Evolutionary conservation across 2,888 invertebrate genomes (phyloP).

Genomic region (Rhyacophila evoluta): DNA sequence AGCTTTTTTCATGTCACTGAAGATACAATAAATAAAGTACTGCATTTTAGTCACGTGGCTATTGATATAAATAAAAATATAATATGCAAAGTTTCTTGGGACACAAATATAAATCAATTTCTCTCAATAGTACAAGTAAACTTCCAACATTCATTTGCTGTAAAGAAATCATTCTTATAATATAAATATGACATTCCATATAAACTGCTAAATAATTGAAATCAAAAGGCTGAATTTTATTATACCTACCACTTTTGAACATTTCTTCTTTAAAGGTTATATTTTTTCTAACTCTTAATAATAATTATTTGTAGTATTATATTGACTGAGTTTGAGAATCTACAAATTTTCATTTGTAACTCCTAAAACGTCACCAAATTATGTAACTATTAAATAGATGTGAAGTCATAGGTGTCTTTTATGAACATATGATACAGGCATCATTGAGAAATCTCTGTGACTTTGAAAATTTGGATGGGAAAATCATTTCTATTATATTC

Average conservation of each 20-base stretch:
- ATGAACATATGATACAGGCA: background rate
- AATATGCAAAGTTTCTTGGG: no score
- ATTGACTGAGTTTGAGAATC: constrained; percentile 19
- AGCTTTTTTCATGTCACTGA: no score
- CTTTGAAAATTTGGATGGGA: no score
- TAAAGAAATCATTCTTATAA: background rate
- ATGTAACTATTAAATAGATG: constrained; percentile 10
- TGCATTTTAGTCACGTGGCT: no score
- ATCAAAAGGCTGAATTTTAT: constrained; percentile 3
- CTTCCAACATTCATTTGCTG: no score
- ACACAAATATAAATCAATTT: no score
- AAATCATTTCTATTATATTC: no score
- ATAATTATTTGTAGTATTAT: constrained; percentile 24
- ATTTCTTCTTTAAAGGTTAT: constrained; percentile 24
- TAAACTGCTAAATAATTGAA: constrained; percentile 11
- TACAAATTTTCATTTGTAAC: constrained; percentile 16
- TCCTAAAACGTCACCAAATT: constrained; percentile 14
- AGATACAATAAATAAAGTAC: no score
- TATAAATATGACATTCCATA: constrained; percentile 4
- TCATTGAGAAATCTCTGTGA: background rate
- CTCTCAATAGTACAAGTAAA: no score
- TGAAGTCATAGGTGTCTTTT: constrained; percentile 15
- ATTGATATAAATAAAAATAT: no score
- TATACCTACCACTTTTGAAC: constrained; percentile 16
- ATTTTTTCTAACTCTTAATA: constrained; percentile 4